Percentiles rank a stretch among this genome's conserved stretches.
phyloP scores from a whole-genome alignment of 2,113 vertebrate species.

The Pitta sordida region DNA sequence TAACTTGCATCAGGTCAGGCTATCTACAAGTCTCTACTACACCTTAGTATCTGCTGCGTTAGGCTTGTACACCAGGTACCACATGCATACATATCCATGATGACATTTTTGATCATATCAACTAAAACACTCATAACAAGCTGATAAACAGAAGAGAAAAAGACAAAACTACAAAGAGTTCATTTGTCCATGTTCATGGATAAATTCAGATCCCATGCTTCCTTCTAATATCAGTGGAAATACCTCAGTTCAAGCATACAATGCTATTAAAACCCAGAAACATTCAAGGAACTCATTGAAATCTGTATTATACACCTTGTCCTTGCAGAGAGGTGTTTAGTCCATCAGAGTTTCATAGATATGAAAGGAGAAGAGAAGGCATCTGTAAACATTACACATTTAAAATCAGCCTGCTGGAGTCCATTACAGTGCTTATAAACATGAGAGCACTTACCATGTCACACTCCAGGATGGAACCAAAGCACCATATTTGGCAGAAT shows the following conservation, averaged over 20 bases:
- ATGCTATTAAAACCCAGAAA: neutral
- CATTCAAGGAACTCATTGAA: neutral
- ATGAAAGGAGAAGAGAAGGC: neutral
- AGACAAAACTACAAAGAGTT: neutral
- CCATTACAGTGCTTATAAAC: neutral
- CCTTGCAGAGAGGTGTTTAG: accelerated
- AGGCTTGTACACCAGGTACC: neutral
- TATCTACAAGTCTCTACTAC: neutral
- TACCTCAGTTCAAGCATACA: neutral
- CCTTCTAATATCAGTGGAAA: neutral
- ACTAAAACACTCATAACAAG: neutral
- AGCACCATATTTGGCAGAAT: neutral
- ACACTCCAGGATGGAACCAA: neutral
- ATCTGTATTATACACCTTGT: neutral
- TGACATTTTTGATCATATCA: neutral
- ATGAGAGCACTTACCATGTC: neutral
- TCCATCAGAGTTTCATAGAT: neutral
- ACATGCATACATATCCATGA: accelerated
- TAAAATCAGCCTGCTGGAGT: neutral
- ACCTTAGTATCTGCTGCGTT: neutral
- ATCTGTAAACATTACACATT: neutral
- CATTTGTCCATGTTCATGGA: neutral
- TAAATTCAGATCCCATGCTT: neutral
- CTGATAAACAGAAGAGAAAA: neutral
- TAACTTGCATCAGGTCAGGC: neutral